Percentiles rank a stretch among this genome's conserved stretches.
Conservation (phyloP, 2,888 invertebrate species). For the Hydropsyche betteni region DNA sequence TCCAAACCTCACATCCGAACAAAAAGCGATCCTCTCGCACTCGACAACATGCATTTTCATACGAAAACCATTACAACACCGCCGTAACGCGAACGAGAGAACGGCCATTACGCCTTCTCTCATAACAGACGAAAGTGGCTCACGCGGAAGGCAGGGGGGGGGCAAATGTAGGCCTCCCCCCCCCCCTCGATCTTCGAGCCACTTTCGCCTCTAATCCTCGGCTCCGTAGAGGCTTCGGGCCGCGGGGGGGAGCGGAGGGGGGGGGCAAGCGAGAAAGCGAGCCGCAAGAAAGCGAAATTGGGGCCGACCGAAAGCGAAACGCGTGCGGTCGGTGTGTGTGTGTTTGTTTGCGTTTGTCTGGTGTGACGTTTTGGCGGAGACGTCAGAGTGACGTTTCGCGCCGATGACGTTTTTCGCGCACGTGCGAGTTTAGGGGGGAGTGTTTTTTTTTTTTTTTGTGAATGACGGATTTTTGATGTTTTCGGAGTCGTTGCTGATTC, state of each 20-base stretch:
- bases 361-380: neutral
- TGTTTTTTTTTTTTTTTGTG: too few species aligned
- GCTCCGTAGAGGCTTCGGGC: neutral
- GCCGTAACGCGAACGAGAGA: neutral
- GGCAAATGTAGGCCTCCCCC: constrained; percentile 1
- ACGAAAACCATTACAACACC: too few species aligned
- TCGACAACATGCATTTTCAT: too few species aligned
- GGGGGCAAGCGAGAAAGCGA: constrained; percentile 40
- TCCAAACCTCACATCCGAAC: too few species aligned
- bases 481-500: too few species aligned
- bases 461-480: too few species aligned
- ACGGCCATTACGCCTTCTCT: constrained; percentile 4
- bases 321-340: neutral
- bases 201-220: neutral
- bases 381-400: neutral
- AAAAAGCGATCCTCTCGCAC: too few species aligned
- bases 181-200: constrained; percentile 8
- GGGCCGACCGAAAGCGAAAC: constrained; percentile 41
- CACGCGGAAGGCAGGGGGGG: constrained; percentile 4
- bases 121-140: constrained; percentile 27
- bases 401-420: neutral
- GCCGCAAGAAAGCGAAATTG: constrained; percentile 36
- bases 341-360: too few species aligned
- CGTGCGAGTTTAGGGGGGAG: neutral
- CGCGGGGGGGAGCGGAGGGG: neutral